Evolutionary conservation across 2,113 vertebrate species (phyloP).

Genomic region (Pangasianodon hypophthalmus): DNA sequence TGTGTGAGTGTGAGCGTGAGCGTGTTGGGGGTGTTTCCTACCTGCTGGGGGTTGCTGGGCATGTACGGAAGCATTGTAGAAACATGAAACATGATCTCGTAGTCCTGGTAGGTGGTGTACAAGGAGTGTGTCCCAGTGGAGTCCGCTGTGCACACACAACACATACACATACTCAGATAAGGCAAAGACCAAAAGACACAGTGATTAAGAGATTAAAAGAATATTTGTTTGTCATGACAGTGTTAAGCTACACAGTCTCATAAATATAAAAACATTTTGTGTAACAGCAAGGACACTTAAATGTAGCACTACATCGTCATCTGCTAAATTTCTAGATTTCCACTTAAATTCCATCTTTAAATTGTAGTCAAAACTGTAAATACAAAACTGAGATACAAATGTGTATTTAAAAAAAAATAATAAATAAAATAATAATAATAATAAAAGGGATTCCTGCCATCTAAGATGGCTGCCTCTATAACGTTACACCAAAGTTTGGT

Average conservation of each 20-base stretch:
- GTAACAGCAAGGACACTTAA: too few species aligned
- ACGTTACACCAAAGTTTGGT: too few species aligned
- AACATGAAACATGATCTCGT: conserved; percentile 97
- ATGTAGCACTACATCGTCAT: too few species aligned
- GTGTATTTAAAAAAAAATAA: too few species aligned
- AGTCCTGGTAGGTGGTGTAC: conserved; percentile 92
- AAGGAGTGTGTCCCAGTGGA: conserved; percentile 93
- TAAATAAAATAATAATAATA: too few species aligned
- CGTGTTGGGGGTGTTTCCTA: conserved; percentile 50
- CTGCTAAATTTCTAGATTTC: not conserved
- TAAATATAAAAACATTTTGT: too few species aligned
- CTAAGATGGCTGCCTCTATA: too few species aligned
- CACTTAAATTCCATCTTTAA: too few species aligned
- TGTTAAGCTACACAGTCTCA: not conserved
- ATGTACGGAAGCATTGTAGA: conserved; percentile 96
- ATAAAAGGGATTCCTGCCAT: too few species aligned
- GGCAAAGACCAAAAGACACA: not conserved
- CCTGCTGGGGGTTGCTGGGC: conserved; percentile 94
- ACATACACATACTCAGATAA: conserved; percentile 24
- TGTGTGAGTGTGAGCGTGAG: not conserved
- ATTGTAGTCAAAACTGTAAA: too few species aligned
- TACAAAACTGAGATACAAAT: too few species aligned
- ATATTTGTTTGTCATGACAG: not conserved
- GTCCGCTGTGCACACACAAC: conserved; percentile 74
- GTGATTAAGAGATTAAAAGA: not conserved